These are phyloP conservation scores for Elephantulus edwardii DNA, from an alignment of 2,113 vertebrate genomes.

Conservation along the genomic window DNA sequence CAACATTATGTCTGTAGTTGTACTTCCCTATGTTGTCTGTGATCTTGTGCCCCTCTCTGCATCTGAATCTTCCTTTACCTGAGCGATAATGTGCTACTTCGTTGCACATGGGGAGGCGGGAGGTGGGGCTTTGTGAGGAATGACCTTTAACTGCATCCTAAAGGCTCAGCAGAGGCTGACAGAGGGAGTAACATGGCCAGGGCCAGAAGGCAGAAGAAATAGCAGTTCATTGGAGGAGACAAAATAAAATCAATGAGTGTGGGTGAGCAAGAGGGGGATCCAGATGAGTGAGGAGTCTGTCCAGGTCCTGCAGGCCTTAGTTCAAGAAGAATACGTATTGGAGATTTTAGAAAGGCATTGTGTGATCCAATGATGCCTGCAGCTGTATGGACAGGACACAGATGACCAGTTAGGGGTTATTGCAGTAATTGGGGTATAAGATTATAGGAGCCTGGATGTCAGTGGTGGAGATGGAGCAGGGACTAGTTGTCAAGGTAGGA, in stretches of 20 bases:
- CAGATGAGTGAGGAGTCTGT: too few species aligned
- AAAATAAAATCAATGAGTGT: not conserved
- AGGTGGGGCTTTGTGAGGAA: not conserved
- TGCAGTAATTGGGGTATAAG: too few species aligned
- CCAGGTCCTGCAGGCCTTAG: not conserved
- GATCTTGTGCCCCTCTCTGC: too few species aligned
- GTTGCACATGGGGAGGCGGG: too few species aligned
- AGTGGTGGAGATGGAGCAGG: not conserved
- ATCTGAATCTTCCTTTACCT: too few species aligned
- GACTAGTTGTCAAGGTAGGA: not conserved
- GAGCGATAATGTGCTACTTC: too few species aligned
- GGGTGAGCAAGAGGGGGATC: not conserved
- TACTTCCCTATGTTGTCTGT: too few species aligned
- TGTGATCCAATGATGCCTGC: not conserved
- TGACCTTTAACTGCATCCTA: not conserved
- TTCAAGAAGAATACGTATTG: not conserved
- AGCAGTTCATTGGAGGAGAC: not conserved
- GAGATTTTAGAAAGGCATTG: not conserved
- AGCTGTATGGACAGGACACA: not conserved
- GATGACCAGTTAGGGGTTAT: not conserved
- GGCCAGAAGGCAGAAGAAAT: not conserved
- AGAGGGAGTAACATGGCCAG: not conserved
- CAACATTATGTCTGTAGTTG: too few species aligned
- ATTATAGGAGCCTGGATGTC: not conserved
- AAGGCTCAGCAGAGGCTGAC: not conserved